Percentiles rank a stretch among this genome's conserved stretches.
Conservation (phyloP, 2,888 invertebrate species). For the Pyrocoelia pectoralis region DNA sequence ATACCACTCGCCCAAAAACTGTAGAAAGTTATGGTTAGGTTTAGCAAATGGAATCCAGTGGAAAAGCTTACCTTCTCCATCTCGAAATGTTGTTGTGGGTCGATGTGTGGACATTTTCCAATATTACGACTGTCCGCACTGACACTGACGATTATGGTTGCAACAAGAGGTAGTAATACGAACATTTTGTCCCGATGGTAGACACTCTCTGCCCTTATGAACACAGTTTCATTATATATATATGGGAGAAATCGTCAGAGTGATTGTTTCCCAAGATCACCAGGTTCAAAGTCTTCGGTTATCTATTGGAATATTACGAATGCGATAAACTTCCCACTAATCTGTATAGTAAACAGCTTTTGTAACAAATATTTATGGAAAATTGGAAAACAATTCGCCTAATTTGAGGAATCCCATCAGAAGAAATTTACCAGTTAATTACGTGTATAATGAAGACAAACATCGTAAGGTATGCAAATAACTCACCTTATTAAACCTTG, state of each 20-base stretch:
- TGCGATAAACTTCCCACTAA: background rate
- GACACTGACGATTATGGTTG: background rate
- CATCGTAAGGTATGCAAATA: too few relatives aligned
- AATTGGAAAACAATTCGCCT: too few relatives aligned
- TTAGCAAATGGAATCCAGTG: background rate
- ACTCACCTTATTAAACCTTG: too few relatives aligned
- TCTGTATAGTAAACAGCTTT: too few relatives aligned
- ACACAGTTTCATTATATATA: background rate
- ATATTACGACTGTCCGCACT: conserved; percentile 74
- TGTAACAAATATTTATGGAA: too few relatives aligned
- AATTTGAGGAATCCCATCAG: too few relatives aligned
- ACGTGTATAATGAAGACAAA: too few relatives aligned
- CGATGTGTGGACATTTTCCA: conserved; percentile 76
- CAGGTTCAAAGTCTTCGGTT: background rate
- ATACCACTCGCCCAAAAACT: conserved; percentile 3
- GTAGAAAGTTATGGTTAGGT: background rate
- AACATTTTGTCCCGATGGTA: background rate
- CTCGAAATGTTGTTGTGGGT: conserved; percentile 75
- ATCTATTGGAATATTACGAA: background rate
- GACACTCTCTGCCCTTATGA: background rate
- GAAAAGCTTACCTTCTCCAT: conserved; percentile 79
- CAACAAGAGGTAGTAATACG: background rate
- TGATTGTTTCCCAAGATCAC: background rate
- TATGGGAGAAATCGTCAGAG: too few relatives aligned
- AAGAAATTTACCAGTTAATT: too few relatives aligned